These are phyloP conservation scores for Sphyrna mokarran DNA, from an alignment of 2,113 vertebrate genomes.

Conservation along the genomic window DNA sequence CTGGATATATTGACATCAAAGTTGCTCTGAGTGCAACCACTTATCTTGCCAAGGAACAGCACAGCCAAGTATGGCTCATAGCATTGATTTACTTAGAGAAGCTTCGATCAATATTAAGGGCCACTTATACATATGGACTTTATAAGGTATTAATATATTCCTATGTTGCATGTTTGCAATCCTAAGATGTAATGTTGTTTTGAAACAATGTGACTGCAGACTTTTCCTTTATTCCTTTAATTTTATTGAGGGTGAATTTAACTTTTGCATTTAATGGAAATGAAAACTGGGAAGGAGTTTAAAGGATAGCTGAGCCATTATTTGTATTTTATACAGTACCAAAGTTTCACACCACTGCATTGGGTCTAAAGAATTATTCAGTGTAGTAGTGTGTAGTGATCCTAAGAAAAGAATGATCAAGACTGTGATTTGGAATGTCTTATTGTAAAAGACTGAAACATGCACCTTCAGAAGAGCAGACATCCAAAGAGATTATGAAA, in stretches of 20 bases:
- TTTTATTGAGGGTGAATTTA: neutral
- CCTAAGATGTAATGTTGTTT: neutral
- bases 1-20: slow-evolving; percentile 55
- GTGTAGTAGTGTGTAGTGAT: neutral
- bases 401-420: neutral
- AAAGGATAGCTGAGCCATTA: neutral
- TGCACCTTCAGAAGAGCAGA: neutral
- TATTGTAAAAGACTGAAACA: neutral
- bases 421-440: neutral
- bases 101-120: slow-evolving; percentile 47
- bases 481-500: neutral
- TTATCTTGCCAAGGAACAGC: slow-evolving; percentile 63
- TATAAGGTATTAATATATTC: slow-evolving; percentile 56
- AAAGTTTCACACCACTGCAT: neutral
- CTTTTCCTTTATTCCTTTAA: neutral
- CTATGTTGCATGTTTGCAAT: neutral
- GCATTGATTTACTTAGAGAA: slow-evolving; percentile 51
- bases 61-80: slow-evolving; percentile 55
- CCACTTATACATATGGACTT: slow-evolving; percentile 54
- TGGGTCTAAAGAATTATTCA: neutral
- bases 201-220: neutral
- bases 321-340: neutral
- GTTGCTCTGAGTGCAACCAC: slow-evolving; percentile 60
- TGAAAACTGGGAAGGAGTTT: neutral
- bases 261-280: neutral